Evolutionary conservation across 1,140 invertebrate genomes (phyloP).

Genomic region (Aphis gossypii): DNA sequence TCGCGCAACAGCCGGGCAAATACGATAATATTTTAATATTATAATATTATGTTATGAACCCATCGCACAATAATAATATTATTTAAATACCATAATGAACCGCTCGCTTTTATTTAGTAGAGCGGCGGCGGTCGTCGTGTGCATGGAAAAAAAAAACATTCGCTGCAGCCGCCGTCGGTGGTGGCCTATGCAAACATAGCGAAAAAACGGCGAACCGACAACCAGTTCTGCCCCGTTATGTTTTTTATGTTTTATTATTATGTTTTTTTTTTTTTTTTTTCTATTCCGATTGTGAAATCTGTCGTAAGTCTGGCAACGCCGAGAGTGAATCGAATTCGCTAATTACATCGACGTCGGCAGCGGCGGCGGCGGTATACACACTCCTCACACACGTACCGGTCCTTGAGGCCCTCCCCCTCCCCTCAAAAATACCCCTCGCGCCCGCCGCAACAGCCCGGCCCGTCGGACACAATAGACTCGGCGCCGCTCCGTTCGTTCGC

Average conservation of each 20-base stretch:
- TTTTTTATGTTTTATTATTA: neutral
- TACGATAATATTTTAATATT: neutral
- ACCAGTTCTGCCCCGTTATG: conserved; percentile 55
- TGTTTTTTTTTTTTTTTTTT: conserved; percentile 23
- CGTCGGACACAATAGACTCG: conserved; percentile 34
- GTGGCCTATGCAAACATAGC: conserved; percentile 23
- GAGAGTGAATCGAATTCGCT: conserved; percentile 56
- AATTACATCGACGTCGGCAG: conserved; percentile 8
- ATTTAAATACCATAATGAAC: neutral
- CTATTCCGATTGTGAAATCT: conserved; percentile 52
- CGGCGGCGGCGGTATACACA: neutral
- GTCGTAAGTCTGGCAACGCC: conserved; percentile 50
- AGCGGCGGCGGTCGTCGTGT: neutral
- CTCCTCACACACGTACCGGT: conserved; percentile 25
- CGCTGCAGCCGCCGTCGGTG: neutral
- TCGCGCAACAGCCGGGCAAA: neutral
- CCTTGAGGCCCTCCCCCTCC: conserved; percentile 28
- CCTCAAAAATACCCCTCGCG: neutral
- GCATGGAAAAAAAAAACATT: neutral
- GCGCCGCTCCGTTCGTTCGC: neutral
- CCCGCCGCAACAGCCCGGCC: neutral
- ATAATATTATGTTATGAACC: neutral
- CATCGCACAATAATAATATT: neutral
- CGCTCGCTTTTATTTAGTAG: neutral
- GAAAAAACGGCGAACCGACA: conserved; percentile 5